Percentiles rank a stretch among this genome's conserved stretches.
Conservation (phyloP, 2,888 invertebrate genomes). For the Ctena decussata region DNA sequence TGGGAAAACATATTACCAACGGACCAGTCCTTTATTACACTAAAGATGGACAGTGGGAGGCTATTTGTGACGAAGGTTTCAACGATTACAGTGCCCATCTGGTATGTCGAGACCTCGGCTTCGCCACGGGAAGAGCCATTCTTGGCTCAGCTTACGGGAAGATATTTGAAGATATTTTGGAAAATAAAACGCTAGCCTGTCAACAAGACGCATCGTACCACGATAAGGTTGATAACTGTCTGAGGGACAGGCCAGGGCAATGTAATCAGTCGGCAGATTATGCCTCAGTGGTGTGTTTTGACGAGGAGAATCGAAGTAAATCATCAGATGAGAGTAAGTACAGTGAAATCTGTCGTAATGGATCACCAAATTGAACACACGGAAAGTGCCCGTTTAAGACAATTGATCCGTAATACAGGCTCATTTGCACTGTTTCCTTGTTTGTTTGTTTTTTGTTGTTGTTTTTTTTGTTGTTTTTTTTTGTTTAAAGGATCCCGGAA, state of each 20-base stretch:
- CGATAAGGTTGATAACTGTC: constrained; percentile 67
- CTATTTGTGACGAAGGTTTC: constrained; percentile 80
- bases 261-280: constrained; percentile 71
- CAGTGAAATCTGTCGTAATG: no score
- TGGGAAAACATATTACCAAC: constrained; percentile 68
- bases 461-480: no score
- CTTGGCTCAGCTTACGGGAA: constrained; percentile 78
- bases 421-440: no score
- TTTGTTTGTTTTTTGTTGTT: no score
- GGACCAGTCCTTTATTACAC: constrained; percentile 77
- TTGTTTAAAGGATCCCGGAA: no score
- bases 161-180: constrained; percentile 65
- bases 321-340: neutral
- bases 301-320: constrained; percentile 17
- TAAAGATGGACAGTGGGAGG: constrained; percentile 69
- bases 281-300: constrained; percentile 77
- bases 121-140: constrained; percentile 74
- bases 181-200: constrained; percentile 73
- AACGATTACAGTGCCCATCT: constrained; percentile 75
- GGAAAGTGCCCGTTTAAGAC: no score
- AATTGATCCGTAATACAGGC: no score
- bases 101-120: constrained; percentile 77
- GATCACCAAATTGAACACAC: no score
- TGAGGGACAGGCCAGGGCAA: constrained; percentile 31
- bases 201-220: constrained; percentile 52